Evolutionary conservation across 2,888 invertebrate species (phyloP), one percentile per base, ranked within the genome.

Genomic region (Trissonchulus sp.): DNA sequence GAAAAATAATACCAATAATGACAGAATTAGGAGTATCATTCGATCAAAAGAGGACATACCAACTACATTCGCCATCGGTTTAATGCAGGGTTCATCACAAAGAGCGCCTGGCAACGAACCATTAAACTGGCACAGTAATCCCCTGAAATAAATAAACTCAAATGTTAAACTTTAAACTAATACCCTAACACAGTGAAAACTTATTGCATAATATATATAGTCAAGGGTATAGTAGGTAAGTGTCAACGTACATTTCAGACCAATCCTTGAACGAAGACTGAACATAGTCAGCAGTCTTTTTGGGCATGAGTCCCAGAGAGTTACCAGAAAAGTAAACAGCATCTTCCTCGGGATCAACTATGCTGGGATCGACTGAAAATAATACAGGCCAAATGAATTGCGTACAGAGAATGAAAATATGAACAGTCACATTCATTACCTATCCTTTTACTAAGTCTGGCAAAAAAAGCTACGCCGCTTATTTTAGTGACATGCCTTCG

Each of bases 241-340:
- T 71, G 3, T 35, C n/a, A n/a, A n/a, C n/a, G n/a, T 79, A 88
- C 88, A 83, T 80, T 78, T 85, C 81, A 8, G 85, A 86, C 88
- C 88, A 89, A 77, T 87, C 86, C 18, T 87, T 82, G 35, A 88
- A 78, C 77, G 86, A 86, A 38, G 84, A 81, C 3, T 85, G 80
- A 74, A 88, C 81, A 75, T 85, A 83, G 28, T 81, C 77, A 75
- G 84, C 82, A 0, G 86, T 84, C 1, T 82, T 82, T 78, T 86
- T 87, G 2, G 88, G 88, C 83, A 87, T 86, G n/a, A 89, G 83
- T 15, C 89, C 89, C 1, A 89, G 84, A 0, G 88, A 88, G 80
- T 89, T 87, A 0, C 88, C 88, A 79, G 88, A 87, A 63, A 89
- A 83, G 80, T 89, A 89, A 31, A 89, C 84, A 78, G 85, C 84